Percentiles rank a stretch among this genome's conserved stretches.
Conservation (phyloP, 2,113 vertebrate species). For the Pheucticus melanocephalus region DNA sequence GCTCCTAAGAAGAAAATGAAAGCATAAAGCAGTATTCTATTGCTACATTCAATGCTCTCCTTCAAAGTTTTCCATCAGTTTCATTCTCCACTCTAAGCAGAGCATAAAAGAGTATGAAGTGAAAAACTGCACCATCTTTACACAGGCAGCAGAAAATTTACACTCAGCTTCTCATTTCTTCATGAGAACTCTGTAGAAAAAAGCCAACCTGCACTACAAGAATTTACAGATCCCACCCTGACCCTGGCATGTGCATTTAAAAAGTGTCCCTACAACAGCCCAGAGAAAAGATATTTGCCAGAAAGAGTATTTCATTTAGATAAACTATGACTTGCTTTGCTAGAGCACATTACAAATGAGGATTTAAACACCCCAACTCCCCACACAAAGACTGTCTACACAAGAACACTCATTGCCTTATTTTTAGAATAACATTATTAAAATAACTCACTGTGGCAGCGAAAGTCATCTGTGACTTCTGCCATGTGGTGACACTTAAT, state of each 20-base stretch:
- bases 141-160: neutral
- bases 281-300: neutral
- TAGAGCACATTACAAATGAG: rapidly evolving
- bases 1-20: neutral
- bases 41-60: neutral
- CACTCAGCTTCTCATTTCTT: neutral
- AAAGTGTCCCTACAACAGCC: neutral
- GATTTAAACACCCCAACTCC: neutral
- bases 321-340: neutral
- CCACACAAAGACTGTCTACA: neutral
- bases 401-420: neutral
- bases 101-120: neutral
- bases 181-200: neutral
- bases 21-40: neutral
- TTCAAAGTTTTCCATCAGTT: neutral
- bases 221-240: neutral
- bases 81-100: neutral
- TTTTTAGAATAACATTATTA: neutral
- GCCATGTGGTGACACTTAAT: neutral
- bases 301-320: neutral
- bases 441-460: neutral
- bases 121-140: neutral
- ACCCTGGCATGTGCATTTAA: rapidly evolving
- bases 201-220: neutral
- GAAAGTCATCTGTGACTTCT: neutral